Conservation (phyloP, 2,113 vertebrate species). For the Clinocottus analis region DNA sequence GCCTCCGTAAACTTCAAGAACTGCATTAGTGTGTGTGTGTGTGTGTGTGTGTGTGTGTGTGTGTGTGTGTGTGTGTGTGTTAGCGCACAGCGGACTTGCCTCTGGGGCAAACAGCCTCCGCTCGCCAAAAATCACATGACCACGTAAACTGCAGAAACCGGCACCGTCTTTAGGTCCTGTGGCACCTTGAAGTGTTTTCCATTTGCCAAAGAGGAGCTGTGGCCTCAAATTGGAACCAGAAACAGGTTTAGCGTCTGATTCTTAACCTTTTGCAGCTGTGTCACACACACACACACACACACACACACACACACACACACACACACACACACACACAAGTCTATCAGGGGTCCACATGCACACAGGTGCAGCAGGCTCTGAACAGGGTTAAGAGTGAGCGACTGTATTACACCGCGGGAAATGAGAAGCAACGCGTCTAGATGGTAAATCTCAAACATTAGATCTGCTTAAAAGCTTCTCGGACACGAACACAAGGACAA, state of each 20-base stretch:
- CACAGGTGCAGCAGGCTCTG: slow-evolving; percentile 12
- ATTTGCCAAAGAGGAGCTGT: slow-evolving; percentile 69
- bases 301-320: slow-evolving; percentile 10
- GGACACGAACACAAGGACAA: slow-evolving; percentile 12
- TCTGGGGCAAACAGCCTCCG: slow-evolving; percentile 42
- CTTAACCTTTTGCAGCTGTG: slow-evolving; percentile 75
- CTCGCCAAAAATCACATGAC: slow-evolving; percentile 62
- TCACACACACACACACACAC: slow-evolving; percentile 37
- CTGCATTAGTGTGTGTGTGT: slow-evolving; percentile 15
- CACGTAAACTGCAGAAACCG: slow-evolving; percentile 59
- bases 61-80: slow-evolving; percentile 9
- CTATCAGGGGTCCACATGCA: slow-evolving; percentile 9
- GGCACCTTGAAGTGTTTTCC: slow-evolving; percentile 77
- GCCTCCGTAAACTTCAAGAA: slow-evolving; percentile 61
- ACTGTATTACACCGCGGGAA: slow-evolving; percentile 63
- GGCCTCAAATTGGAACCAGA: slow-evolving; percentile 76
- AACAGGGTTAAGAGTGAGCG: slow-evolving; percentile 48
- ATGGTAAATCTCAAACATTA: slow-evolving; percentile 58
- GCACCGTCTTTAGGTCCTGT: slow-evolving; percentile 59
- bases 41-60: slow-evolving; percentile 12
- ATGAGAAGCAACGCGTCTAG: slow-evolving; percentile 54
- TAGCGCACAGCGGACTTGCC: slow-evolving; percentile 12
- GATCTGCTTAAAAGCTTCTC: slow-evolving; percentile 38
- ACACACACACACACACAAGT: too few species aligned
- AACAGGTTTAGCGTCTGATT: slow-evolving; percentile 71